Percentiles rank a stretch among this genome's conserved stretches.
phyloP scores from a whole-genome alignment of 2,888 invertebrate species.

The Tipula helvola region DNA sequence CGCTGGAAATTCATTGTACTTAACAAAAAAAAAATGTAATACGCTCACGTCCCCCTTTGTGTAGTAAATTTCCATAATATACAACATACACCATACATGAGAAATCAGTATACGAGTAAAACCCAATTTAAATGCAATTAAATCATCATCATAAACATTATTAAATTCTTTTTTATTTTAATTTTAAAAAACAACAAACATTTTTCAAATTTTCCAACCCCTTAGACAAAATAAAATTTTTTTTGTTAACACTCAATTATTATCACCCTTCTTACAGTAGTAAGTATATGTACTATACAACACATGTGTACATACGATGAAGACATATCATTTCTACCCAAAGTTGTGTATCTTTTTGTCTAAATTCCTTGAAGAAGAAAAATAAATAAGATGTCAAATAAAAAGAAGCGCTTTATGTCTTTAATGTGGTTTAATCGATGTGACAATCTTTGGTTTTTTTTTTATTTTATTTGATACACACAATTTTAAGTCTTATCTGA shows the following conservation, averaged over 20 bases:
- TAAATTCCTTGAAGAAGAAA: background rate
- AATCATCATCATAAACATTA: background rate
- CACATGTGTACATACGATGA: background rate
- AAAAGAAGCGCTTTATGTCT: background rate
- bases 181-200: background rate
- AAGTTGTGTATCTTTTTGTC: background rate
- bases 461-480: background rate
- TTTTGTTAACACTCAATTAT: constrained; percentile 1
- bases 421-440: background rate
- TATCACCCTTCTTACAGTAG: background rate
- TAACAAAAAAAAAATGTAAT: background rate
- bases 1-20: background rate
- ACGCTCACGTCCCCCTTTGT: background rate
- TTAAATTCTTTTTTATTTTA: background rate
- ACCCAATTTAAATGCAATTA: background rate
- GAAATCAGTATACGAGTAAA: background rate
- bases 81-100: background rate
- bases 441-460: background rate
- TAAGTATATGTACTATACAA: background rate
- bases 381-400: background rate
- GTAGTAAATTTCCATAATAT: background rate
- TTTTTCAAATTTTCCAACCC: background rate
- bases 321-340: background rate
- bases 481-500: background rate
- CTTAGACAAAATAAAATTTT: background rate